Conservation (phyloP, 2,888 invertebrate genomes). For the Ophioninae sp. region DNA sequence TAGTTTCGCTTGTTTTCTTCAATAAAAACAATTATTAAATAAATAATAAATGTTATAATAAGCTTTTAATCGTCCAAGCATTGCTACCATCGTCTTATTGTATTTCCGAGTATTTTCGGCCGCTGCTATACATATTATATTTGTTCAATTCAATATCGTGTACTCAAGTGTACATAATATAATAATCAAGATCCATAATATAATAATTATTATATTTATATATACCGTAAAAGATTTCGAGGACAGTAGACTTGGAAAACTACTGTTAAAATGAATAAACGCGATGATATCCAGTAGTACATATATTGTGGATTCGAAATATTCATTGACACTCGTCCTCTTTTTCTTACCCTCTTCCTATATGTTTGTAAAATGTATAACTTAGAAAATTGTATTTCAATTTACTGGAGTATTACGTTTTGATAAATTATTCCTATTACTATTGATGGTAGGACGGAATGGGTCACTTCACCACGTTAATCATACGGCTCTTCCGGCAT, state of each 20-base stretch:
- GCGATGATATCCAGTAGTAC: not conserved
- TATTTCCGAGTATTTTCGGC: not conserved
- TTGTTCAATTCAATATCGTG: slow-evolving; percentile 51
- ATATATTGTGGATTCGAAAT: not conserved
- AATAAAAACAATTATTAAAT: too few species aligned
- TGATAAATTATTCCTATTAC: slow-evolving; percentile 57
- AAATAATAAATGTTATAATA: too few species aligned
- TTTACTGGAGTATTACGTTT: not conserved
- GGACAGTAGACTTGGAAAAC: not conserved
- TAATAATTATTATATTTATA: not conserved
- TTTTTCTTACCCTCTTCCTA: not conserved
- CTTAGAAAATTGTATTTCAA: not conserved
- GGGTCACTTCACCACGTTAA: slow-evolving; percentile 17
- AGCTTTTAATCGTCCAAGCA: too few species aligned
- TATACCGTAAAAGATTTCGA: not conserved
- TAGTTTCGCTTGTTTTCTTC: too few species aligned
- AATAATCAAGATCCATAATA: slow-evolving; percentile 8
- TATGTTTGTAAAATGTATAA: not conserved
- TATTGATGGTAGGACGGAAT: slow-evolving; percentile 36
- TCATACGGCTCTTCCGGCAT: not conserved
- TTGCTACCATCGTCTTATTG: too few species aligned
- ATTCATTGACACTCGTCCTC: not conserved
- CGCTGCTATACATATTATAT: slow-evolving; percentile 32
- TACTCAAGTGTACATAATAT: not conserved
- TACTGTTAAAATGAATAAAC: not conserved